A percentile compares a stretch with the other conserved stretches of the same genome.
phyloP scores from a whole-genome alignment of 2,797 vertebrate genomes.

The Diplodus puntazzo region DNA sequence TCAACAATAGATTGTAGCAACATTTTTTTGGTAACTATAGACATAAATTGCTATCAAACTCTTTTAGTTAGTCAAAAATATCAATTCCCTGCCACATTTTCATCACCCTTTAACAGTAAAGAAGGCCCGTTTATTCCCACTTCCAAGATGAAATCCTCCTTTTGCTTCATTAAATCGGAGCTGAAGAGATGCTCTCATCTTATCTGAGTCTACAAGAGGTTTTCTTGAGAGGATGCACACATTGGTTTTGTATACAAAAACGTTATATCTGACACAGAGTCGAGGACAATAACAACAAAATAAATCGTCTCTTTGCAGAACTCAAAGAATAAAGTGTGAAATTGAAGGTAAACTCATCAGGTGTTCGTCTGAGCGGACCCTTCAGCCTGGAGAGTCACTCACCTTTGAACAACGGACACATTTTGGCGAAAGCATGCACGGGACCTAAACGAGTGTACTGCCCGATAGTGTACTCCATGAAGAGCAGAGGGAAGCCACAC shows the following conservation, averaged over 20 bases:
- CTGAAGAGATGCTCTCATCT: neutral
- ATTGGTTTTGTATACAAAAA: neutral
- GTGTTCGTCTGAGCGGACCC: neutral
- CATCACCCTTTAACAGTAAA: too few relatives aligned
- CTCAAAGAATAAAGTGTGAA: too few relatives aligned
- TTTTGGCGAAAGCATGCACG: conserved; percentile 80
- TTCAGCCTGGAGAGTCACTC: conserved; percentile 55
- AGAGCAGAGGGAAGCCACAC: conserved; percentile 85
- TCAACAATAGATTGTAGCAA: neutral
- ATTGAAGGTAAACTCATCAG: neutral
- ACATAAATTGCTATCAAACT: neutral
- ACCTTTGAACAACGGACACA: conserved; percentile 88
- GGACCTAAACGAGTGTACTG: conserved; percentile 85
- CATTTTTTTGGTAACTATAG: neutral
- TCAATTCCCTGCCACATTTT: too few relatives aligned
- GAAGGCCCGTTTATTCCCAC: neutral
- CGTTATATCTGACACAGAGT: neutral
- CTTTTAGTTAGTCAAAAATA: too few relatives aligned
- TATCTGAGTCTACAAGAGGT: neutral
- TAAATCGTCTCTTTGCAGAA: too few relatives aligned
- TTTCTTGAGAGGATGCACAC: neutral
- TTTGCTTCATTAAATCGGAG: neutral
- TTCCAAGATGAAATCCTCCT: neutral
- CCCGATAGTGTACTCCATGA: conserved; percentile 84
- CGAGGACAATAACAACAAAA: too few relatives aligned